Evolutionary conservation across 2,113 vertebrate genomes (phyloP).

Genomic region (Menura novaehollandiae): DNA sequence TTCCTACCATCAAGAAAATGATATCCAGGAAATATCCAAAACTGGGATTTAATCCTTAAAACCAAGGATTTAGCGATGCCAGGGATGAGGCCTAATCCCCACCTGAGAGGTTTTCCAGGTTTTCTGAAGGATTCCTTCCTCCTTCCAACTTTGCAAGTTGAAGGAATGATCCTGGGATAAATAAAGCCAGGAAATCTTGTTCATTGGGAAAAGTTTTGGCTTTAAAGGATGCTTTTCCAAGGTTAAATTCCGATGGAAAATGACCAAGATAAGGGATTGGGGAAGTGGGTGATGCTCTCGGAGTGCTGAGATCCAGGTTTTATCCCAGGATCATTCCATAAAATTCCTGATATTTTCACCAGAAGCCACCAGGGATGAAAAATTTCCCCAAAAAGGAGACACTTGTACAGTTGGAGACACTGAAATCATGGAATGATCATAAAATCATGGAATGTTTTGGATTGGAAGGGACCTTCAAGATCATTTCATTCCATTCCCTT

Average conservation of each 20-base stretch:
- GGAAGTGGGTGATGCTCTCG: accelerated
- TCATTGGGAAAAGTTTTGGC: background rate
- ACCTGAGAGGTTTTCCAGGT: accelerated
- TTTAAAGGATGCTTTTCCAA: background rate
- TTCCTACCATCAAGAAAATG: background rate
- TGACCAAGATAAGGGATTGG: background rate
- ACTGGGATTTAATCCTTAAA: background rate
- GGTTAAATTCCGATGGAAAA: background rate
- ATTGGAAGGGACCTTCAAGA: background rate
- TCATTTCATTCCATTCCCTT: background rate
- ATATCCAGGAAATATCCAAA: background rate
- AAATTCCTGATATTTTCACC: background rate
- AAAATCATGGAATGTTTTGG: background rate
- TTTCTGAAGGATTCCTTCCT: background rate
- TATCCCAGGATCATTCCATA: background rate
- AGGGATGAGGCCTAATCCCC: background rate
- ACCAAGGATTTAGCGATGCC: background rate
- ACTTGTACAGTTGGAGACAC: background rate
- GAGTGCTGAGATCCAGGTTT: background rate
- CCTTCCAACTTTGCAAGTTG: background rate
- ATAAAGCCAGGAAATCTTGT: background rate
- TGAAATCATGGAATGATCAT: background rate
- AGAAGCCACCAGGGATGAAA: background rate
- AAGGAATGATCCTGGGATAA: background rate
- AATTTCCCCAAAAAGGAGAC: background rate